These are phyloP conservation scores for Pseudocheirus occidentalis DNA, from an alignment of 2,797 vertebrate genomes.

Conservation along the genomic window DNA sequence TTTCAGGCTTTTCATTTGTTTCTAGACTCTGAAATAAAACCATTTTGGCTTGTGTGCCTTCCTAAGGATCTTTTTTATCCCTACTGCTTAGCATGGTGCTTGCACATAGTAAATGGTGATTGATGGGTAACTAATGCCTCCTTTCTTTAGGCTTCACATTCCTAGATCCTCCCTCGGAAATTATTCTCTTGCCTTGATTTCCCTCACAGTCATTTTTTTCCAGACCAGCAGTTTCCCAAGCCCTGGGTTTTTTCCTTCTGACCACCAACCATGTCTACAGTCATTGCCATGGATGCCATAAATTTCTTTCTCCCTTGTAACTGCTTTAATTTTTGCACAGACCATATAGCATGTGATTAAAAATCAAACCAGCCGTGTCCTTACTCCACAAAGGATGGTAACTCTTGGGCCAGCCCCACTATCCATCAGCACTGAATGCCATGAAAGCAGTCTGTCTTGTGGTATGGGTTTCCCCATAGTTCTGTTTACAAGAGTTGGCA, in stretches of 20 bases:
- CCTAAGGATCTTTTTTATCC: neutral
- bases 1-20: neutral
- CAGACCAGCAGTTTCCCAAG: neutral
- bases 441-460: accelerated
- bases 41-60: neutral
- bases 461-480: neutral
- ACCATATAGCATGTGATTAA: neutral
- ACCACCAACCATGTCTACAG: neutral
- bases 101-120: neutral
- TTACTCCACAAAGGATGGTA: neutral
- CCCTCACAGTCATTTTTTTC: neutral
- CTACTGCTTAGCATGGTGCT: neutral
- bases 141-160: neutral
- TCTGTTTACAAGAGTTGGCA: no score
- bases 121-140: neutral
- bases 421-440: neutral
- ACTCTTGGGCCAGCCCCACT: neutral
- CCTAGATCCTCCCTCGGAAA: neutral
- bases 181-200: neutral
- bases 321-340: neutral
- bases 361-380: neutral
- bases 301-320: neutral
- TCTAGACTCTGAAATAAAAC: neutral
- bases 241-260: neutral
- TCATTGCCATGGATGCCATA: neutral